These are phyloP conservation scores for Erebia epiphron DNA, from an alignment of 2,888 invertebrate genomes.

Conservation along the genomic window DNA sequence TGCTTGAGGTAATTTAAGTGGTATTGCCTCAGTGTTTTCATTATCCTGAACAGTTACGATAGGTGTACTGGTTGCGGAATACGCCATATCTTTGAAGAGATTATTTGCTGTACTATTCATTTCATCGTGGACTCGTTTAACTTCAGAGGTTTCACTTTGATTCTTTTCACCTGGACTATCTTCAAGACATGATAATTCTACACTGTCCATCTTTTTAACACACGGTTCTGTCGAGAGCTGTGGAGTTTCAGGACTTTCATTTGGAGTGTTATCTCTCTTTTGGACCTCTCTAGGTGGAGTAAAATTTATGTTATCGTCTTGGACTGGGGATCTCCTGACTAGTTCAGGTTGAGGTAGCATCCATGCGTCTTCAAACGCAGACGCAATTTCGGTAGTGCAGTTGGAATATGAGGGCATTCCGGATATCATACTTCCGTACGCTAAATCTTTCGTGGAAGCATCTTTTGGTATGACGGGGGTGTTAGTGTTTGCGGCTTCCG, in stretches of 20 bases:
- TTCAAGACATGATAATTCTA: conserved; percentile 66
- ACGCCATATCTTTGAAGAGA: conserved; percentile 59
- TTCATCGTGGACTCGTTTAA: conserved; percentile 42
- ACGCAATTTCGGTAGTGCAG: conserved; percentile 65
- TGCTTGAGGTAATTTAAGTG: conserved; percentile 52
- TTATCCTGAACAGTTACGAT: conserved; percentile 47
- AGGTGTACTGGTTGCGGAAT: conserved; percentile 71
- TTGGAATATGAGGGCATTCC: conserved; percentile 70
- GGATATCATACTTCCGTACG: conserved; percentile 69
- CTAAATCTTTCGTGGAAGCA: conserved; percentile 68
- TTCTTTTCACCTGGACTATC: conserved; percentile 54
- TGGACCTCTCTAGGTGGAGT: conserved; percentile 54
- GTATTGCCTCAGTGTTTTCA: conserved; percentile 50
- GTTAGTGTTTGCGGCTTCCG: conserved; percentile 55
- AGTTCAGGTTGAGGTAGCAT: conserved; percentile 66
- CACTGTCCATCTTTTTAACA: conserved; percentile 69
- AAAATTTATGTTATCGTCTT: conserved; percentile 49
- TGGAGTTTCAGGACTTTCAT: conserved; percentile 47
- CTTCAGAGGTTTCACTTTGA: conserved; percentile 46
- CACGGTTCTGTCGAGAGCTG: conserved; percentile 51
- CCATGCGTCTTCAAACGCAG: conserved; percentile 64
- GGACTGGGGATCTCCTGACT: conserved; percentile 59
- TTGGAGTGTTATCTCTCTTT: conserved; percentile 38
- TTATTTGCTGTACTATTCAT: conserved; percentile 55
- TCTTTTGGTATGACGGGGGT: conserved; percentile 59